Percentiles rank a stretch among this genome's conserved stretches.
Evolutionary conservation across 2,113 vertebrate species (phyloP).

Genomic region (Heterotilapia buettikoferi): DNA sequence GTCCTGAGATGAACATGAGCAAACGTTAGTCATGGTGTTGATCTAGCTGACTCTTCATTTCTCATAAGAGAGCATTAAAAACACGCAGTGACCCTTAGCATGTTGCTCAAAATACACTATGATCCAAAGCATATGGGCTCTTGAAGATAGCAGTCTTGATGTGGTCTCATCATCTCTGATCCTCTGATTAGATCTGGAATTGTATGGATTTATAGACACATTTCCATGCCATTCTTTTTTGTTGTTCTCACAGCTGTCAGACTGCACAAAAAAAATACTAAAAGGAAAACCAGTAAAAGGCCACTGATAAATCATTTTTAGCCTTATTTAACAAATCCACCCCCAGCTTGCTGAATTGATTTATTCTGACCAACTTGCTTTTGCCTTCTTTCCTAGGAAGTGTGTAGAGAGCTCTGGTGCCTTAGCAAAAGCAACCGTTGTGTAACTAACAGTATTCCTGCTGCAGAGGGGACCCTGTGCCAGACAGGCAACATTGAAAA

Average conservation of each 20-base stretch:
- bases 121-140: conserved; percentile 53
- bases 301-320: conserved; percentile 14
- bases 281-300: background rate
- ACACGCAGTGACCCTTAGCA: conserved; percentile 25
- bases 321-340: background rate
- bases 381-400: conserved; percentile 99
- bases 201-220: conserved; percentile 1
- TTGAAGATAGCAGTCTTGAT: background rate
- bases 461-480: conserved; percentile 94
- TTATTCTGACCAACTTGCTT: conserved; percentile 94
- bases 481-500: conserved; percentile 96
- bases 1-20: conserved; percentile 48
- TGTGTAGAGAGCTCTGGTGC: conserved; percentile 99
- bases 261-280: background rate
- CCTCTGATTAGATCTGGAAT: conserved; percentile 18
- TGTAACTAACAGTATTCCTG: conserved; percentile 98
- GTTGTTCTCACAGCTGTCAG: background rate
- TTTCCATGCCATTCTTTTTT: background rate
- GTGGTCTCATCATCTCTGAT: conserved; percentile 1
- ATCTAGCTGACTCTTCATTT: conserved; percentile 61
- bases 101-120: conserved; percentile 36
- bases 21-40: conserved; percentile 56
- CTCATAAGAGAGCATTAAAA: conserved; percentile 46
- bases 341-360: conserved; percentile 10
- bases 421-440: conserved; percentile 99